Percentiles rank a stretch among this genome's conserved stretches.
Evolutionary conservation across 2,797 vertebrate species (phyloP).

Genomic region (Pantherophis vulpinus): DNA sequence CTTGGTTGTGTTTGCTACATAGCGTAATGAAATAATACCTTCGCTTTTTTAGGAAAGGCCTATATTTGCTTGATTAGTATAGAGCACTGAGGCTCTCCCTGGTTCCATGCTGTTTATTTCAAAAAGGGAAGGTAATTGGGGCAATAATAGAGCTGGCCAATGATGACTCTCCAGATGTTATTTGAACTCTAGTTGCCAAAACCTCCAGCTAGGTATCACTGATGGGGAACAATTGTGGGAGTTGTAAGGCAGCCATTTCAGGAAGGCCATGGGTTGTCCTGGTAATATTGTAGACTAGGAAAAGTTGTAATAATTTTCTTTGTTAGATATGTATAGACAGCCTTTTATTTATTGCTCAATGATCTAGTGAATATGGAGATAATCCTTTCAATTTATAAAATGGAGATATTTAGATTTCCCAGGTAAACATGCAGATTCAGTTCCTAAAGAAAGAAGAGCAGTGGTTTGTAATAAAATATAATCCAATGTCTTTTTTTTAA

Average conservation of each 20-base stretch:
- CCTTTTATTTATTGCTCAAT: background rate
- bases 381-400: background rate
- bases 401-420: background rate
- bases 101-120: background rate
- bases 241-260: background rate
- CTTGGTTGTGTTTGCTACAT: background rate
- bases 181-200: background rate
- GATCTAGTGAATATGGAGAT: background rate
- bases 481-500: conserved; percentile 32
- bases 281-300: background rate
- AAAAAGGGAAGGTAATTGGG: background rate
- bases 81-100: background rate
- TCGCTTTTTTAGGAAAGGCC: background rate
- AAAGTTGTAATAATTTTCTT: background rate
- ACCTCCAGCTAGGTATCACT: background rate
- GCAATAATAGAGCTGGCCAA: background rate
- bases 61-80: background rate
- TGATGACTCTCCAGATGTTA: background rate
- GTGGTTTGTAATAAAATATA: background rate
- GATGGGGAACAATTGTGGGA: background rate
- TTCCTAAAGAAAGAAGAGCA: background rate
- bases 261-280: background rate
- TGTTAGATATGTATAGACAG: background rate
- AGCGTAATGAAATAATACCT: background rate
- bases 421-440: background rate